Evolutionary conservation across 92 coral and sea anemone species (phyloP).

Genomic region (Epizoanthus stellaris): DNA sequence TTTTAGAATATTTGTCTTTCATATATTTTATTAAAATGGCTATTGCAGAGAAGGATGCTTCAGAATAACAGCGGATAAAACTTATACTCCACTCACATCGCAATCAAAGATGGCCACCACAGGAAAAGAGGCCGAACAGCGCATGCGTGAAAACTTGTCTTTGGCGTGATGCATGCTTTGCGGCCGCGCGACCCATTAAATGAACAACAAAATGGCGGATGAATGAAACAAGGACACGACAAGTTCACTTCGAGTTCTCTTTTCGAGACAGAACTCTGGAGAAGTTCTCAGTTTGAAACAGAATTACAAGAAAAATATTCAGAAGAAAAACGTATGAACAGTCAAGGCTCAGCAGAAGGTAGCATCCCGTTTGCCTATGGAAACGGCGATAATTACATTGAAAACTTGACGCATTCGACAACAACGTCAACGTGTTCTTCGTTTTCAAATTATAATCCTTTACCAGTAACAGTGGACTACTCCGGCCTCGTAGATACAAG

Average conservation of each 20-base stretch:
- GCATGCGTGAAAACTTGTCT: constrained; percentile 56
- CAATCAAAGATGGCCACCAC: constrained; percentile 82
- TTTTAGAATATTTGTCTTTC: background rate
- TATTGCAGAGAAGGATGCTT: constrained; percentile 47
- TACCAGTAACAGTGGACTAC: too few relatives aligned
- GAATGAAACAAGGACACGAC: background rate
- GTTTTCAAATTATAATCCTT: background rate
- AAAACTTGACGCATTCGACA: background rate
- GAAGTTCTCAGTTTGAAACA: background rate
- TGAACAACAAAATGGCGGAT: constrained; percentile 4
- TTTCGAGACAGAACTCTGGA: background rate
- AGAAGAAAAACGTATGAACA: constrained; percentile 9
- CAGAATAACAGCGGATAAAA: constrained; percentile 57
- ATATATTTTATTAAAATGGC: background rate
- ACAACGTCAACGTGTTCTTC: background rate
- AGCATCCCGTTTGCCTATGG: background rate
- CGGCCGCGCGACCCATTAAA: background rate
- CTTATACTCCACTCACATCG: constrained; percentile 59
- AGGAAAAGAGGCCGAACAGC: constrained; percentile 65
- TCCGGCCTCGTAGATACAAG: background rate
- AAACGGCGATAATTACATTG: background rate
- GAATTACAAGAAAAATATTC: background rate
- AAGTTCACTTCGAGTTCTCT: background rate
- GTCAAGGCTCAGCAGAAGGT: constrained; percentile 1
- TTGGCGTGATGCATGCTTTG: constrained; percentile 16